Base-by-base conservation (phyloP, 2,888 invertebrate genomes). In the Microplitis manilae region DNA sequence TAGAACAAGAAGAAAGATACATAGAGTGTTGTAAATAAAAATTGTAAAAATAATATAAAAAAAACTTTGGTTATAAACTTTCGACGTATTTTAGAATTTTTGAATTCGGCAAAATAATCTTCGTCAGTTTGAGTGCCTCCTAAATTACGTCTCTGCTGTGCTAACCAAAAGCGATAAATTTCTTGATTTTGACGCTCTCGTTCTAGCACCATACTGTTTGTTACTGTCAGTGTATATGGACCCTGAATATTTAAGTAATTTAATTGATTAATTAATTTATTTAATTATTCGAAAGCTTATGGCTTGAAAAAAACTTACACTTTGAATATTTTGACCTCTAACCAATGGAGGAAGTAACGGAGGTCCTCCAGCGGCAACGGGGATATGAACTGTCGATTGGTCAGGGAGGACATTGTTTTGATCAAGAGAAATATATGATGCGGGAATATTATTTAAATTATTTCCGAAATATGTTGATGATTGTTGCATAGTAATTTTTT, bases 21-120 rank as follows among this genome's bases (percentile, higher is more conserved):
- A 80, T 91, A 89, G 69, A 84, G 85, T 13, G 90, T 85, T n/a
- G 93, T 92, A 69, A 92, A 90, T 2, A 90, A 68, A 61, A 93
- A 86, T 83, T 93, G 93, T 2, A 90, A 70, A 76, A 90, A 87
- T 20, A 93, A 87, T 68, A 93, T 92, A 41, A 90, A 87, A 85
- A 93, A 93, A 15, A 93, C 93, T 85, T 92, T 93, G 86, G 91
- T 85, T 6, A 91, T 82, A 75, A 91, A 91, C 30, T 72, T 82
- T 64, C 88, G 83, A 50, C 90, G 85, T 40, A 90, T 81, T 69
- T 79, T 74, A 0, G 73, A 74, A 20, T 84, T 64, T 67, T 86
- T 86, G 72, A 88, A 88, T 38, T 87, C 86, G 2, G 83, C 87
- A 5, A 81, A 59, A 41, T 86, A 88, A 20, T 81, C 79, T 0